Percentiles rank a stretch among this genome's conserved stretches.
phyloP scores from a whole-genome alignment of 2,113 vertebrate species.

The Rhadina sibilatrix region DNA sequence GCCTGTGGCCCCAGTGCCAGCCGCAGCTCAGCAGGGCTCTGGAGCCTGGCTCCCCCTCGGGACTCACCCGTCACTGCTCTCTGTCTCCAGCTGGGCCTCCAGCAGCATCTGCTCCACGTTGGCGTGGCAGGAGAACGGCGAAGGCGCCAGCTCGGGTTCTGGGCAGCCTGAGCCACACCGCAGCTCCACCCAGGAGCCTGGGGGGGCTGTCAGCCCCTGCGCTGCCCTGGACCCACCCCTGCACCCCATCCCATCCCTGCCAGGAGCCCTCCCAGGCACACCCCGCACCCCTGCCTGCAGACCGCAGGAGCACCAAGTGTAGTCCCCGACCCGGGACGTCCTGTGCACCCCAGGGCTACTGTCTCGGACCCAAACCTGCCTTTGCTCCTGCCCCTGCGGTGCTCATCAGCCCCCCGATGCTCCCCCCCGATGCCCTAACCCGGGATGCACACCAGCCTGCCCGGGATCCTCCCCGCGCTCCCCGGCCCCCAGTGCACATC shows the following conservation, averaged over 20 bases:
- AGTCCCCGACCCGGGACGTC: fast-evolving
- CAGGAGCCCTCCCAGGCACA: fast-evolving
- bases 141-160: not conserved
- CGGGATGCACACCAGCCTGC: not conserved
- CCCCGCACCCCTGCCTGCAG: fast-evolving
- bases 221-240: not conserved
- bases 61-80: not conserved
- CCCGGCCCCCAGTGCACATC: fast-evolving
- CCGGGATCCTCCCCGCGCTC: fast-evolving
- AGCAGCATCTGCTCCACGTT: constrained; percentile 51
- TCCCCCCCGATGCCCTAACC: too few species aligned
- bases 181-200: constrained; percentile 63
- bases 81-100: constrained; percentile 43
- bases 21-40: too few species aligned
- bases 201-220: not conserved
- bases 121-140: not conserved
- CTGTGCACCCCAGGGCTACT: not conserved
- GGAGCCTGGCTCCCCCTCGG: fast-evolving
- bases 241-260: fast-evolving
- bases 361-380: fast-evolving
- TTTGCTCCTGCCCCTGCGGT: fast-evolving
- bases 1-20: not conserved
- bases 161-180: not conserved
- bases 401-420: not conserved
- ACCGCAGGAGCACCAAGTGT: fast-evolving